Evolutionary conservation across 2,113 vertebrate species (phyloP), one percentile per base, ranked within the genome.

Genomic region (Zapornia atra): DNA sequence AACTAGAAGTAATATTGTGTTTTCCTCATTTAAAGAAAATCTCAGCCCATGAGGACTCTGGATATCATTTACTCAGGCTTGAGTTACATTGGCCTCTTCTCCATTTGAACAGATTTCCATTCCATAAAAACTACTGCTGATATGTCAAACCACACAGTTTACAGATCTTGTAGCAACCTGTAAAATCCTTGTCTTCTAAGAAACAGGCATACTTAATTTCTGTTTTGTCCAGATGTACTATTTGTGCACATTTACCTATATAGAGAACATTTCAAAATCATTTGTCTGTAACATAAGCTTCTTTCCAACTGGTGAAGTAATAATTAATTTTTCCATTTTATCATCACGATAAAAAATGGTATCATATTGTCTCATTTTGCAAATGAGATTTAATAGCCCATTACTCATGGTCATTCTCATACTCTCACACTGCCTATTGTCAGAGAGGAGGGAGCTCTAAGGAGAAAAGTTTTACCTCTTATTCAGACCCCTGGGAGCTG

Each of bases 331-430:
- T 95, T 94, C 92, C 82, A 90, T 96, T 65, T 25, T 87, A 89
- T 93, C 86, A 83, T 97, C 29, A 0, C 40, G 34, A 38, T 96
- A 80, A 96, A 97, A 97, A 97, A 97, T 92, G 68, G 88, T 96
- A 79, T 93, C 78, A 73, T 81, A 94, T 94, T 95, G 65, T 93
- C 95, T 97, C 96, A 94, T 96, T 96, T 97, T 97, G 86, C 94
- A 96, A 94, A 94, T 96, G 94, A 97, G 96, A 97, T 97, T 98
- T 96, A 97, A 96, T 97, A 97, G 94, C 85, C 94, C 94, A 97
- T 98, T 98, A 97, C 75, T 98, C 97, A 97, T 88, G 91, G 96
- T 97, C 98, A 94, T 96, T 94, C 96, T 95, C 94, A 92, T 70
- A 94, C 83, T 96, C 59, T 38, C 93, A 92, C 63, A 90, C 71